Conservation (phyloP, 2,888 invertebrate genomes). For the Acanthosoma haemorrhoidale region DNA sequence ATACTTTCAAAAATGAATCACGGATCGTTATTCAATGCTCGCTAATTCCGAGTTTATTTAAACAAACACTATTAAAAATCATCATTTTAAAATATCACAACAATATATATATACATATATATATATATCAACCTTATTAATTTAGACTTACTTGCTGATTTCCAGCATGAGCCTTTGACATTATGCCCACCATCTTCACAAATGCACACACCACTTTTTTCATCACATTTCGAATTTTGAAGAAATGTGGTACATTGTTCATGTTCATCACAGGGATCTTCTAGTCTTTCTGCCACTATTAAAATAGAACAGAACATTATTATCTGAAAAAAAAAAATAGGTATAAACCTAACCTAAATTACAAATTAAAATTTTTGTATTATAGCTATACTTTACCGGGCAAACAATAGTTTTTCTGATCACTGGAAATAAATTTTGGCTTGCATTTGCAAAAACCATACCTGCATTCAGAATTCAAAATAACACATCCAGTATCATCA, state of each 20-base stretch:
- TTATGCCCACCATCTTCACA: conserved; percentile 1
- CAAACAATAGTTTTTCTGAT: neutral
- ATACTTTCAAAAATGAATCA: too few species aligned
- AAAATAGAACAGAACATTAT: neutral
- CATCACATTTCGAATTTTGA: neutral
- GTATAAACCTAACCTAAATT: neutral
- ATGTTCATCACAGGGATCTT: conserved; percentile 12
- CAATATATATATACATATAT: too few species aligned
- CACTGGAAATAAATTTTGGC: neutral
- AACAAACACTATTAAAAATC: too few species aligned
- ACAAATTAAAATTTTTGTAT: neutral
- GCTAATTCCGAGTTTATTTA: too few species aligned
- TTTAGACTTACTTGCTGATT: neutral
- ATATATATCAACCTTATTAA: too few species aligned
- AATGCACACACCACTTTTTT: neutral
- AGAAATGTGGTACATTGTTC: neutral
- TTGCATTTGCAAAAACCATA: conserved; percentile 11
- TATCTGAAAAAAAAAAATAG: neutral
- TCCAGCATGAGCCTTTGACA: conserved; percentile 3
- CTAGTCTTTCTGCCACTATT: neutral
- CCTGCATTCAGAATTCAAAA: neutral
- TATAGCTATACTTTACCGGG: neutral
- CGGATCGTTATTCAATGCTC: too few species aligned
- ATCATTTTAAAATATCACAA: too few species aligned
- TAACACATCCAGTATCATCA: neutral